These are phyloP conservation scores for Pachliopta kotzebuea DNA, from an alignment of 2,888 invertebrate species.

Conservation along the genomic window DNA sequence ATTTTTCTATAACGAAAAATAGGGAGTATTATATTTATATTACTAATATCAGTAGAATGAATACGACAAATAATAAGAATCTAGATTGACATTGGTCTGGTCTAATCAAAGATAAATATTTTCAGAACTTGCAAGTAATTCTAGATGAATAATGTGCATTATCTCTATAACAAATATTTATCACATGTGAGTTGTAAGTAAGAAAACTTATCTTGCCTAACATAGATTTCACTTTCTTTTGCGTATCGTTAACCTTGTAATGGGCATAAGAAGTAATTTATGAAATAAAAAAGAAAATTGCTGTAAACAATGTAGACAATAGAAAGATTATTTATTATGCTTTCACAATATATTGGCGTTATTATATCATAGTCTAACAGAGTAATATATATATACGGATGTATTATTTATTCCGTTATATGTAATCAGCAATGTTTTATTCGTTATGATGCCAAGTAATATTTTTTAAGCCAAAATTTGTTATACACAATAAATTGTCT, in stretches of 20 bases:
- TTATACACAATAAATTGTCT: too few relatives aligned
- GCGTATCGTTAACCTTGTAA: conserved; percentile 12
- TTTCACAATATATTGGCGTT: not conserved
- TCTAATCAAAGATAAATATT: too few relatives aligned
- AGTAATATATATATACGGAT: not conserved
- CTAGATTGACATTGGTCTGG: too few relatives aligned
- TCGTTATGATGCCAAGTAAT: too few relatives aligned
- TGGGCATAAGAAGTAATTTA: conserved; percentile 8
- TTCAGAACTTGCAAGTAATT: too few relatives aligned
- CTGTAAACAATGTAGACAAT: not conserved
- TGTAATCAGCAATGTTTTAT: too few relatives aligned
- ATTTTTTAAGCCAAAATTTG: too few relatives aligned
- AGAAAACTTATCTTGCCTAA: not conserved
- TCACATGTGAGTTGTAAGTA: not conserved
- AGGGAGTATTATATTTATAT: too few relatives aligned
- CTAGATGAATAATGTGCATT: not conserved
- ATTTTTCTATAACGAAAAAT: too few relatives aligned
- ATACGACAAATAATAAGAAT: too few relatives aligned
- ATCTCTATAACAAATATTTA: not conserved
- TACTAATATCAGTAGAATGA: too few relatives aligned
- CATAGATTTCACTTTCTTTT: conserved; percentile 6
- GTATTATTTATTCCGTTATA: not conserved
- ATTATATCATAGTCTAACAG: not conserved
- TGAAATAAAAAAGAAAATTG: not conserved
- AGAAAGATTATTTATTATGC: not conserved